Conservation (phyloP, 2,888 invertebrate genomes). For the Ferrisia virgata region DNA sequence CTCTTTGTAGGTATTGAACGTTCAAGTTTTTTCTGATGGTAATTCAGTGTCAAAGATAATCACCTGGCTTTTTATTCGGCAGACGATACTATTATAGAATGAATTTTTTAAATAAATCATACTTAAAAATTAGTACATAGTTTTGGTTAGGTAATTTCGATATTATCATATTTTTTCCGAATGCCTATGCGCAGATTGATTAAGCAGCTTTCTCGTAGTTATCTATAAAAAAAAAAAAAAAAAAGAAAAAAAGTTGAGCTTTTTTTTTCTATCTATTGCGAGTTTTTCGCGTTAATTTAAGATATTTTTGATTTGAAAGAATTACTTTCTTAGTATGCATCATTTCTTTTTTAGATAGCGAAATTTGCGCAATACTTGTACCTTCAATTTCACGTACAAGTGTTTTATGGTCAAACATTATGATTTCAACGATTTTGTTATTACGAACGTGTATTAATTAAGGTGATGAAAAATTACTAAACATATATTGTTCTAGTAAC, state of each 20-base stretch:
- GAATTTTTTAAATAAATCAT: slow-evolving; percentile 14
- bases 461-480: no score
- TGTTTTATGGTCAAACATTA: no score
- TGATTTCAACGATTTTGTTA: no score
- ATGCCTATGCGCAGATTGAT: background rate
- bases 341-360: no score
- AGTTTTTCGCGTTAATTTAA: background rate
- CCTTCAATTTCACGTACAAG: no score
- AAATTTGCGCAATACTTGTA: background rate
- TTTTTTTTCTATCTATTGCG: no score
- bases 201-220: background rate
- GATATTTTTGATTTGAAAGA: background rate
- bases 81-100: background rate
- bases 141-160: background rate
- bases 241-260: no score
- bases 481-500: no score
- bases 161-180: background rate
- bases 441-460: no score
- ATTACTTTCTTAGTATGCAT: background rate
- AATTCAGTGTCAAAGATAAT: slow-evolving; percentile 8
- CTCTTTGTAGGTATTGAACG: background rate
- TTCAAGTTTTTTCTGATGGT: background rate
- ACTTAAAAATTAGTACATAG: background rate
- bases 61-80: background rate
- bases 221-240: no score